phyloP scores from a whole-genome alignment of 2,113 vertebrate genomes.

The Aphyosemion australe region DNA sequence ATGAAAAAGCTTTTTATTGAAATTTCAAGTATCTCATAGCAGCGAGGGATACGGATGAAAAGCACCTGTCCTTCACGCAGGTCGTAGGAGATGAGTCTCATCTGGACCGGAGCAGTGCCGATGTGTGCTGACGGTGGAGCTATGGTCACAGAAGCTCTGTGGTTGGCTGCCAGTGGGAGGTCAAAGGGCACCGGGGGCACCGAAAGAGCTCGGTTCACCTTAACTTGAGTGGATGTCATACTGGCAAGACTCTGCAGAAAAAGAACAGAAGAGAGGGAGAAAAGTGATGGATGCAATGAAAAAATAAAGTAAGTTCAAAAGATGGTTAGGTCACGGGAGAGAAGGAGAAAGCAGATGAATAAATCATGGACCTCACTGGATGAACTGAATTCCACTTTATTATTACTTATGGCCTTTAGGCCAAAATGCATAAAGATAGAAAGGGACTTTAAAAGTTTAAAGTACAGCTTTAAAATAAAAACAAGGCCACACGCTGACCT shows the following conservation, averaged over 20 bases:
- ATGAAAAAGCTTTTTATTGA: not conserved
- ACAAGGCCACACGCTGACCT: not conserved
- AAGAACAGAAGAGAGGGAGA: not conserved
- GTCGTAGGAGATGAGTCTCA: conserved; percentile 90
- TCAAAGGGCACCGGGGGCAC: conserved; percentile 84
- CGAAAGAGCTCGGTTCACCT: conserved; percentile 84
- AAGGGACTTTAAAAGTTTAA: conserved; percentile 28
- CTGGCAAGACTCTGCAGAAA: conserved; percentile 83
- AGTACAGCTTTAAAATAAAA: conserved; percentile 42
- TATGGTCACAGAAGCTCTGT: conserved; percentile 79
- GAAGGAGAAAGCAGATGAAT: conserved; percentile 51
- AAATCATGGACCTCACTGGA: conserved; percentile 57
- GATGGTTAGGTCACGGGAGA: conserved; percentile 32
- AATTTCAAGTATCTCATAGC: conserved; percentile 8
- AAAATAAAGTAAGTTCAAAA: conserved; percentile 32
- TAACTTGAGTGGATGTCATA: conserved; percentile 86
- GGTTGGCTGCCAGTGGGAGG: conserved; percentile 82
- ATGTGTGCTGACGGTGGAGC: conserved; percentile 84
- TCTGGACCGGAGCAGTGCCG: conserved; percentile 80
- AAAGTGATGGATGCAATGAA: conserved; percentile 6
- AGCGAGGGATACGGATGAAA: not conserved
- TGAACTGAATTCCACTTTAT: conserved; percentile 61
- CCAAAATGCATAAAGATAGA: conserved; percentile 51
- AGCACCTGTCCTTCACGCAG: conserved; percentile 90
- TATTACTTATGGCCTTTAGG: conserved; percentile 50